A percentile compares a stretch with the other conserved stretches of the same genome.
These are phyloP conservation scores for Penaeus indicus DNA, from an alignment of 1,140 invertebrate genomes.

Conservation along the genomic window DNA sequence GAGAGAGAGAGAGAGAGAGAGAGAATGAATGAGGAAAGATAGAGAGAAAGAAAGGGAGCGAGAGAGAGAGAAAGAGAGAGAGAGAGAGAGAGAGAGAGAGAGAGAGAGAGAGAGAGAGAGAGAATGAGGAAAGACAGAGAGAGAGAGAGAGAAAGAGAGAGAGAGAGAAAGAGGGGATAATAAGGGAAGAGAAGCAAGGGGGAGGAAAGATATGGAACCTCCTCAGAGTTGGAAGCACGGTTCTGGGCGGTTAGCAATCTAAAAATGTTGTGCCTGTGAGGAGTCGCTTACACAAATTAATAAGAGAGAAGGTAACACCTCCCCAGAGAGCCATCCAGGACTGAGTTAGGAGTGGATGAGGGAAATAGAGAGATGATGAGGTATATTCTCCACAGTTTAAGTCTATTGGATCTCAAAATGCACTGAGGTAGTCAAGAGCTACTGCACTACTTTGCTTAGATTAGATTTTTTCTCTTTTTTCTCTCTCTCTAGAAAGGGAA, in stretches of 20 bases:
- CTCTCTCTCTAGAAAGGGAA: not conserved
- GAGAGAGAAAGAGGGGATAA: not conserved
- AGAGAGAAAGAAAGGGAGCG: too few species aligned
- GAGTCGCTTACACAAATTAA: slow-evolving; percentile 7
- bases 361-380: not conserved
- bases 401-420: not conserved
- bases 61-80: too few species aligned
- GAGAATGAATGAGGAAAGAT: too few species aligned
- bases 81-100: too few species aligned
- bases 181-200: not conserved
- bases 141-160: not conserved
- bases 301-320: not conserved
- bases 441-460: too few species aligned
- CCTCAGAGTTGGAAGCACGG: too few species aligned
- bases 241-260: too few species aligned
- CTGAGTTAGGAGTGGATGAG: not conserved
- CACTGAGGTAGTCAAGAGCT: too few species aligned
- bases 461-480: not conserved
- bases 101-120: too few species aligned
- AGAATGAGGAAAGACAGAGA: not conserved
- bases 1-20: too few species aligned
- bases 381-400: not conserved
- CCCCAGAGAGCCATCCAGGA: not conserved
- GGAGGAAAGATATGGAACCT: not conserved
- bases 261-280: too few species aligned